These are phyloP conservation scores for Drosophila athabasca DNA, from an alignment of 1,140 invertebrate species.

Conservation along the genomic window DNA sequence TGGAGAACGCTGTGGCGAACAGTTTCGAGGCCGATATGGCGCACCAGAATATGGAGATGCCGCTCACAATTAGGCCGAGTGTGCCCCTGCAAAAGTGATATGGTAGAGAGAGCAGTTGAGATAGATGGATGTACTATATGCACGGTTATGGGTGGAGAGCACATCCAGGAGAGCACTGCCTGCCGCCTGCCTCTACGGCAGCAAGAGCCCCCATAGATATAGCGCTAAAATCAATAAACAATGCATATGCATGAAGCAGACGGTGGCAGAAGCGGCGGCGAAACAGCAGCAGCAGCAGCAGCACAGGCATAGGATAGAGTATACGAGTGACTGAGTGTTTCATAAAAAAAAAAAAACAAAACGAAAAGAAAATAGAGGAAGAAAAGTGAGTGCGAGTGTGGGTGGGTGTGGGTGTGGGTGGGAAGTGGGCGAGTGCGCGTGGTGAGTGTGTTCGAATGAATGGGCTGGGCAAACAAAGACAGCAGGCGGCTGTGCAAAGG, in stretches of 20 bases:
- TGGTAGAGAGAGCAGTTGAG: slow-evolving; percentile 43
- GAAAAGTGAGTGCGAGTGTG: slow-evolving; percentile 21
- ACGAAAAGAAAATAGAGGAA: slow-evolving; percentile 25
- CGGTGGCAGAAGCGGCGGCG: background rate
- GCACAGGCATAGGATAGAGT: slow-evolving; percentile 21
- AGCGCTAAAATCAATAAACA: slow-evolving; percentile 73
- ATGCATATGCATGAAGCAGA: slow-evolving; percentile 71
- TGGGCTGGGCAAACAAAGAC: slow-evolving; percentile 74
- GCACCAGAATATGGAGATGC: slow-evolving; percentile 91
- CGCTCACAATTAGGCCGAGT: slow-evolving; percentile 86
- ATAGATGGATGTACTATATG: slow-evolving; percentile 21
- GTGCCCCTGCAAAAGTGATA: slow-evolving; percentile 82
- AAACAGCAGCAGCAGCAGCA: background rate
- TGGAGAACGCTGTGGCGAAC: slow-evolving; percentile 90
- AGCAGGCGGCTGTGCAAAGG: slow-evolving; percentile 70
- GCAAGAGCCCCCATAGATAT: slow-evolving; percentile 17
- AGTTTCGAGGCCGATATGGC: slow-evolving; percentile 92
- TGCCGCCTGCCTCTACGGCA: no score
- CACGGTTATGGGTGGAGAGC: slow-evolving; percentile 11
- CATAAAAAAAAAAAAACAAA: slow-evolving; percentile 11
- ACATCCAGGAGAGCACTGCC: background rate
- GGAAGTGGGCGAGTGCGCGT: slow-evolving; percentile 12
- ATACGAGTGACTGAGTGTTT: slow-evolving; percentile 39
- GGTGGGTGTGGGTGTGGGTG: background rate
- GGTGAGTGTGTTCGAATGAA: slow-evolving; percentile 68